These are phyloP conservation scores for Lutraria lutraria DNA, from an alignment of 2,888 invertebrate genomes.

Conservation along the genomic window DNA sequence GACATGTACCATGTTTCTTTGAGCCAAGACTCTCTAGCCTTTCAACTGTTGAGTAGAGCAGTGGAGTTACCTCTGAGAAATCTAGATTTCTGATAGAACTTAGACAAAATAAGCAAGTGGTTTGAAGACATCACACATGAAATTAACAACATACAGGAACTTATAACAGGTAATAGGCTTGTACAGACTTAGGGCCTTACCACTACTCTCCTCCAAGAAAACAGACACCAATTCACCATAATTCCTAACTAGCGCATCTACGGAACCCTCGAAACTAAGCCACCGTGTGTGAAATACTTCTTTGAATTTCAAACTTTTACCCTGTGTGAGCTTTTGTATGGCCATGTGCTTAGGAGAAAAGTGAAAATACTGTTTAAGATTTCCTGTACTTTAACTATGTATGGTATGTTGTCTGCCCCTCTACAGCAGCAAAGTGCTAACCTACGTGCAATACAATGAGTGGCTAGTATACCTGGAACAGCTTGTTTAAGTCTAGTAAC, in stretches of 20 bases:
- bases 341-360: too few species aligned
- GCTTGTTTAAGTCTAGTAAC: too few species aligned
- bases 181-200: too few species aligned
- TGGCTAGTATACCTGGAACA: too few species aligned
- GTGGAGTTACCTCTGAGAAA: conserved; percentile 41
- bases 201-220: too few species aligned
- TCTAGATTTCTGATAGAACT: conserved; percentile 48
- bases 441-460: too few species aligned
- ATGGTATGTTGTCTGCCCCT: conserved; percentile 52
- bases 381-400: conserved; percentile 54
- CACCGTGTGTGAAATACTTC: conserved; percentile 44
- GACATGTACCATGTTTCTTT: conserved; percentile 33
- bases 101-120: conserved; percentile 50
- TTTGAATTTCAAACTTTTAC: too few species aligned
- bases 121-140: neutral
- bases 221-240: too few species aligned
- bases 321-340: too few species aligned
- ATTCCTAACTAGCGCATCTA: neutral
- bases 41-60: neutral
- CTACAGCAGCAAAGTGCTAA: conserved; percentile 44
- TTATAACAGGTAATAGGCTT: too few species aligned
- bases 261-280: neutral
- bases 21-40: too few species aligned
- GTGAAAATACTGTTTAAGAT: conserved; percentile 53
- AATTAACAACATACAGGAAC: too few species aligned